These are phyloP conservation scores for Halictus rubicundus DNA, from an alignment of 1,140 invertebrate species.

Conservation along the genomic window DNA sequence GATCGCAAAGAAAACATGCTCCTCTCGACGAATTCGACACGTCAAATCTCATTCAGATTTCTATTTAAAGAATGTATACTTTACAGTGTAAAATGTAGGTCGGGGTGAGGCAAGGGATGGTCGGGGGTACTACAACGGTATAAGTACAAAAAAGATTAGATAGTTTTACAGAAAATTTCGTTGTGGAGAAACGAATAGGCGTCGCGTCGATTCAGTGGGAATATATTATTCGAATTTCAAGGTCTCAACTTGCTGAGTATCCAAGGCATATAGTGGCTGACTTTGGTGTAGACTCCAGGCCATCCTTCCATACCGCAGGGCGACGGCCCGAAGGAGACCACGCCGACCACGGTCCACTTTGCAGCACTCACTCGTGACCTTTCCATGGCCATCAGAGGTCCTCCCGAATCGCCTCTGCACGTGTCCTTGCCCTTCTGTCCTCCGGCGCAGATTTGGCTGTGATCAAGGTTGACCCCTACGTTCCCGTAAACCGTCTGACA, in stretches of 20 bases:
- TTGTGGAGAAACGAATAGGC: too few species aligned
- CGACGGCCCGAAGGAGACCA: conserved; percentile 87
- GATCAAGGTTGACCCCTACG: conserved; percentile 61
- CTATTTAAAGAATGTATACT: too few species aligned
- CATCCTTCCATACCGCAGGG: conserved; percentile 86
- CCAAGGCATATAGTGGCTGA: conserved; percentile 86
- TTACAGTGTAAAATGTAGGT: too few species aligned
- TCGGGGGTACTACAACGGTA: too few species aligned
- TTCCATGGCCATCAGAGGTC: conserved; percentile 85
- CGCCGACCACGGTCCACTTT: conserved; percentile 82
- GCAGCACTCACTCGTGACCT: conserved; percentile 60
- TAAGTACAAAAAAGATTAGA: too few species aligned
- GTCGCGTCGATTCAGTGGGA: too few species aligned
- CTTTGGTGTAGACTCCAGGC: conserved; percentile 89
- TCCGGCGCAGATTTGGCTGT: conserved; percentile 83
- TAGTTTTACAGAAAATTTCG: too few species aligned
- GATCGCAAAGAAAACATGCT: not conserved
- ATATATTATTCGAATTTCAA: conserved; percentile 51
- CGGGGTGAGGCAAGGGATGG: too few species aligned
- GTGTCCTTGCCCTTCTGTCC: conserved; percentile 85
- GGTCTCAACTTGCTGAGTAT: conserved; percentile 80
- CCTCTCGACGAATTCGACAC: not conserved
- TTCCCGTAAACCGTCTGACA: conserved; percentile 79
- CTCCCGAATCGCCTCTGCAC: conserved; percentile 88
- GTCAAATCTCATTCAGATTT: not conserved